A percentile compares a stretch with the other conserved stretches of the same genome.
These are phyloP conservation scores for Campoletis sonorensis DNA, from an alignment of 1,140 invertebrate species.

Conservation along the genomic window DNA sequence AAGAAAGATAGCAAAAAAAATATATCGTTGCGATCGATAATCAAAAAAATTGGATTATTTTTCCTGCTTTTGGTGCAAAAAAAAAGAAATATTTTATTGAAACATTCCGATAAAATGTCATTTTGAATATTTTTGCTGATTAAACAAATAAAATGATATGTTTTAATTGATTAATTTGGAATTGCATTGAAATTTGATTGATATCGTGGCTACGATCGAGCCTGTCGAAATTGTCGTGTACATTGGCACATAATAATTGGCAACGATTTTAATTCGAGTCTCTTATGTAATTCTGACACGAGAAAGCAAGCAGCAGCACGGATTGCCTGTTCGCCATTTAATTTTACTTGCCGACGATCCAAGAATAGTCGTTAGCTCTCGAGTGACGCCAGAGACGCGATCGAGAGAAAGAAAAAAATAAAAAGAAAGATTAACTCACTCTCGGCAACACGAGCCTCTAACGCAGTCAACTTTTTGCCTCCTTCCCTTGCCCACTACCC, in stretches of 20 bases:
- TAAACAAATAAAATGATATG: no score
- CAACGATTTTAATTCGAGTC: conserved; percentile 63
- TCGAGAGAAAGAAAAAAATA: not conserved
- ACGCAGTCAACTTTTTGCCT: no score
- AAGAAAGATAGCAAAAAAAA: no score
- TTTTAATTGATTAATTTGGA: no score
- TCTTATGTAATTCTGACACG: conserved; percentile 65
- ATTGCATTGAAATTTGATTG: not conserved
- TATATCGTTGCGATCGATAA: no score
- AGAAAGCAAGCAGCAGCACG: conserved; percentile 42
- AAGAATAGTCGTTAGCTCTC: conserved; percentile 64
- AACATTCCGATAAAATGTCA: no score
- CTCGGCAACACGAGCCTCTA: not conserved
- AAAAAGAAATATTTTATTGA: no score
- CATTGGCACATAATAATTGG: conserved; percentile 70
- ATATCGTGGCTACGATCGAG: not conserved
- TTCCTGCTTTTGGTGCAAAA: no score
- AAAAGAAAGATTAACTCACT: not conserved
- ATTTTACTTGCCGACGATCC: conserved; percentile 55
- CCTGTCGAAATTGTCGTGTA: not conserved
- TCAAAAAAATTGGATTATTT: no score
- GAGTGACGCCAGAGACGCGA: conserved; percentile 54
- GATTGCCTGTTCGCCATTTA: conserved; percentile 60
- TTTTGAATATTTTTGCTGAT: no score
- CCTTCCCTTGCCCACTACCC: not conserved